Base-by-base conservation (phyloP, 2,113 vertebrate species). In the Chelonoidis abingdonii region DNA sequence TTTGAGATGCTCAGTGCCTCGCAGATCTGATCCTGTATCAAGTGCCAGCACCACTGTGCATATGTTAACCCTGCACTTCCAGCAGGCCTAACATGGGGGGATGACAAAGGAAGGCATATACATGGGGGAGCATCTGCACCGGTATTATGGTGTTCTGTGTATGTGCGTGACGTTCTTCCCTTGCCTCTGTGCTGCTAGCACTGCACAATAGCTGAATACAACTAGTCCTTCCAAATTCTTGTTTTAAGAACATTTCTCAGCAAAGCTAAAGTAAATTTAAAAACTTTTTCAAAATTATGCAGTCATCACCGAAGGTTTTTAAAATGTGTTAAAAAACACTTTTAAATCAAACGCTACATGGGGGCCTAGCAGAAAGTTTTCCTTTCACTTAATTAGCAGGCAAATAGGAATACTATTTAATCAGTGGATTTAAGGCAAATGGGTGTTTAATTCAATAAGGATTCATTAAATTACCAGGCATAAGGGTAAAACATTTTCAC, bases 401-500 rank as follows among this genome's bases (percentile, higher is more conserved):
- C 82, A 81, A 96, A 80, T 93, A 86, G 93, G 97, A 98, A 94
- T 94, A 96, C 8, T 97, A 75, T 92, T 47, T 92, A 96, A 97
- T 97, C 95, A 94, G 83, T 94, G 97, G 89, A 84, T 97, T 97
- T 92, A 95, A 98, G 97, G 94, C 83, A 96, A 90, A 97, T 93
- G 27, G 41, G n/a, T 86, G n/a, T 86, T 92, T 94, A 93, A 95
- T 98, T 96, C 19, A 7, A 57, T 95, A 95, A 97, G 95, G 78
- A 89, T 98, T 96, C 72, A 95, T 94, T 87, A 93, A 98, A 97
- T 96, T 95, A 96, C 97, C 96, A 98, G 96, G 94, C 97, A 96
- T 95, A 89, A 96, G 78, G 92, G 93, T 95, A 95, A 97, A 96
- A 96, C 90, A 90, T 93, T 97, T 97, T 92, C 94, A 97, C 94